These are phyloP conservation scores for Zapornia atra DNA, from an alignment of 2,113 vertebrate genomes.

Conservation along the genomic window DNA sequence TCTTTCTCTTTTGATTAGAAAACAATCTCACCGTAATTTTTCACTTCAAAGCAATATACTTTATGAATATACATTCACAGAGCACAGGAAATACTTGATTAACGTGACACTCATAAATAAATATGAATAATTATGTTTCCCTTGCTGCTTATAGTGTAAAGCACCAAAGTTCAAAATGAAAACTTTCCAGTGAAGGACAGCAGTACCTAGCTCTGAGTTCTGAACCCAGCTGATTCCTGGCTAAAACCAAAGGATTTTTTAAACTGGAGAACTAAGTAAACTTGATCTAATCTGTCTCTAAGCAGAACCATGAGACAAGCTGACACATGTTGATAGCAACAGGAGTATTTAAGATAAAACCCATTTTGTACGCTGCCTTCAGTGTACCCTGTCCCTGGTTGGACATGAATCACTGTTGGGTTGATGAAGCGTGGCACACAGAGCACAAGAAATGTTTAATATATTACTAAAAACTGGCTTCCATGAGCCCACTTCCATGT, in stretches of 20 bases:
- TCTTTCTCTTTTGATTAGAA: conserved; percentile 13
- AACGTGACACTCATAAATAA: not conserved
- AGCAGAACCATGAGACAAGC: not conserved
- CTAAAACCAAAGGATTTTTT: not conserved
- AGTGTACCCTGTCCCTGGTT: not conserved
- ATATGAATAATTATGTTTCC: not conserved
- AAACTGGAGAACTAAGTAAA: not conserved
- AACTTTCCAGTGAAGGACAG: not conserved
- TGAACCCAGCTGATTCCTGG: not conserved
- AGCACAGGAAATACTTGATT: not conserved
- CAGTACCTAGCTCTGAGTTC: not conserved
- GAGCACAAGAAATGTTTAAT: not conserved
- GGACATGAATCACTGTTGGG: not conserved
- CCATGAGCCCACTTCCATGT: not conserved
- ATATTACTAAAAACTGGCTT: not conserved
- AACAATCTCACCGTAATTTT: not conserved
- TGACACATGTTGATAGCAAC: not conserved
- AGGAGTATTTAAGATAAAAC: not conserved
- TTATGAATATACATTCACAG: not conserved
- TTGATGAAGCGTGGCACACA: not conserved
- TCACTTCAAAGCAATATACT: not conserved
- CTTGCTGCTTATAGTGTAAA: not conserved
- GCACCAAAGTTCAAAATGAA: not conserved
- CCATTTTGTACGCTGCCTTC: not conserved
- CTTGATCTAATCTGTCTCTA: not conserved